Evolutionary conservation across 1,140 invertebrate genomes (phyloP).

Genomic region (Aphelenchoides fujianensis): DNA sequence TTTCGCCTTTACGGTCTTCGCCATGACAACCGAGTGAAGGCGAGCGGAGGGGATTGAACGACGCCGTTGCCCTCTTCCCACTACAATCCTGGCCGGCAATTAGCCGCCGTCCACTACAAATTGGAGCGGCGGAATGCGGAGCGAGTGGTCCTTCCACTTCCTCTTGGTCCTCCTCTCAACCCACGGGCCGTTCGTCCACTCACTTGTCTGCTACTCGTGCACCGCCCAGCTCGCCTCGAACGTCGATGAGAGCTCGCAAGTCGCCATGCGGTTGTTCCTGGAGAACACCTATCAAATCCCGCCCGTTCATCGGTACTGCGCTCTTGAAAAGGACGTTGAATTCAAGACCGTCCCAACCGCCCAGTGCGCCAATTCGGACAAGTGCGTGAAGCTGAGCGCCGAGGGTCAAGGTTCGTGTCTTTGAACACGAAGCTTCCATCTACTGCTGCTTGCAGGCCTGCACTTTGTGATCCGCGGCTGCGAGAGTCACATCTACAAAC

Average conservation of each 20-base stretch:
- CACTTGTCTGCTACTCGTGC: conserved; percentile 32
- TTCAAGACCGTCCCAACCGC: conserved; percentile 32
- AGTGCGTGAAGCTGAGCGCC: conserved; percentile 30
- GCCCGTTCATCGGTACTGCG: conserved; percentile 30
- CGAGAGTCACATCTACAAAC: conserved; percentile 36
- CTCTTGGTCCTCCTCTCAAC: not conserved
- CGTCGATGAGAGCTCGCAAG: conserved; percentile 25
- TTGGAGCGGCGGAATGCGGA: not conserved
- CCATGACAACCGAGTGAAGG: not conserved
- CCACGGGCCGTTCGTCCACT: not conserved
- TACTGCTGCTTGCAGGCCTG: conserved; percentile 21
- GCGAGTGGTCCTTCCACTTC: not conserved
- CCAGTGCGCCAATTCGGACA: conserved; percentile 19
- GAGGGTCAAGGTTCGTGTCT: conserved; percentile 23
- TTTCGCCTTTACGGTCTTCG: too few species aligned
- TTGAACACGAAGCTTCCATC: conserved; percentile 10
- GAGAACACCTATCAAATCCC: conserved; percentile 32
- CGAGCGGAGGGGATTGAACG: not conserved
- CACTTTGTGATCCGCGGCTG: conserved; percentile 33
- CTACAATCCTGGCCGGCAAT: not conserved
- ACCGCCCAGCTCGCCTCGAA: conserved; percentile 22
- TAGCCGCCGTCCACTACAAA: conserved; percentile 3
- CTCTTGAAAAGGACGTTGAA: conserved; percentile 24
- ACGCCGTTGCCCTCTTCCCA: too few species aligned
- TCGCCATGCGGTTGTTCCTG: conserved; percentile 28